Conservation (phyloP, 2,797 vertebrate genomes). For the Neoniphon sammara region DNA sequence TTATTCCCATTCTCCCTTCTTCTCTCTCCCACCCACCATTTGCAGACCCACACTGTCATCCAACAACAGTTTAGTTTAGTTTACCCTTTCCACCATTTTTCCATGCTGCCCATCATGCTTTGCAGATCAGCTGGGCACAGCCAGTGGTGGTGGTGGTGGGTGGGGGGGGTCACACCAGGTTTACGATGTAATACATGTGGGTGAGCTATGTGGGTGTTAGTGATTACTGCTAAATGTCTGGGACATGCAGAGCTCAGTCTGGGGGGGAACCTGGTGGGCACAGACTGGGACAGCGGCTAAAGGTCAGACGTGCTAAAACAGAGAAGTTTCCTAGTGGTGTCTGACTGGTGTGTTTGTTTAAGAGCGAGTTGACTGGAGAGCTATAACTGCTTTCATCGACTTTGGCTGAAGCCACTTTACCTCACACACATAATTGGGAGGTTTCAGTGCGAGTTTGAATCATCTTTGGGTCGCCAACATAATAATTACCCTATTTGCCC, state of each 20-base stretch:
- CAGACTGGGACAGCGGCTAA: constrained; percentile 65
- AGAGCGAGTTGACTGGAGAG: constrained; percentile 69
- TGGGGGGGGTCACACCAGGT: constrained; percentile 65
- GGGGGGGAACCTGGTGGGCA: constrained; percentile 48
- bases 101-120: constrained; percentile 46
- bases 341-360: constrained; percentile 76
- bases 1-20: constrained; percentile 35
- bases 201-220: constrained; percentile 57
- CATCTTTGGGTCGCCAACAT: constrained; percentile 67
- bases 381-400: constrained; percentile 60
- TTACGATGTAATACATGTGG: constrained; percentile 65
- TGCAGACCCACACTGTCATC: constrained; percentile 60
- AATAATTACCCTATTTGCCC: constrained; percentile 70
- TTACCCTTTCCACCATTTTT: constrained; percentile 56
- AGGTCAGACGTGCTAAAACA: constrained; percentile 76
- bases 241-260: constrained; percentile 60
- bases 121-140: constrained; percentile 57
- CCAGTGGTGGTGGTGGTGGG: constrained; percentile 20
- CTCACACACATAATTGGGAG: constrained; percentile 73
- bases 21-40: constrained; percentile 35
- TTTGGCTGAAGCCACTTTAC: constrained; percentile 72
- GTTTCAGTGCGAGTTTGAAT: constrained; percentile 73
- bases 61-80: constrained; percentile 65
- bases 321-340: constrained; percentile 72
- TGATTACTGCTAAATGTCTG: constrained; percentile 72